Conservation (phyloP, 1,140 invertebrate species). For the Sinella curviseta region DNA sequence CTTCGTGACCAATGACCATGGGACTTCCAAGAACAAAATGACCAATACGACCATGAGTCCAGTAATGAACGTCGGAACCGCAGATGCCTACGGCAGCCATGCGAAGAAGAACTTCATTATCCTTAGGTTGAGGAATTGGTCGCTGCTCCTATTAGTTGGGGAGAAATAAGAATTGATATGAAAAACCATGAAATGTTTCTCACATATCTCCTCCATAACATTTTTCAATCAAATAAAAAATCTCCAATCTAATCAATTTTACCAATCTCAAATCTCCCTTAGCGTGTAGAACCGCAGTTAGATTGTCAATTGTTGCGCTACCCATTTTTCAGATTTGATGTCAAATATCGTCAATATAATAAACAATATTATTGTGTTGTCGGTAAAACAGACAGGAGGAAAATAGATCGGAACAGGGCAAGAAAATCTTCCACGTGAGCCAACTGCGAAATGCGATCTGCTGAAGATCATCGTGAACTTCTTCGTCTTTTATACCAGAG, state of each 20-base stretch:
- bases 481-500: too few relatives aligned
- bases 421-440: too few relatives aligned
- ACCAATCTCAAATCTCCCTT: conserved; percentile 77
- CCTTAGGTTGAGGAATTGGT: conserved; percentile 65
- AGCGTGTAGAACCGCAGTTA: conserved; percentile 75
- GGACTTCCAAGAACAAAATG: conserved; percentile 77
- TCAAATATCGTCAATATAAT: too few relatives aligned
- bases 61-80: conserved; percentile 93
- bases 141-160: conserved; percentile 77
- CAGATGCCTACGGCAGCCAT: conserved; percentile 94
- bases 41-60: conserved; percentile 77
- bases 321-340: too few relatives aligned
- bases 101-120: conserved; percentile 78
- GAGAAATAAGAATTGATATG: conserved; percentile 51
- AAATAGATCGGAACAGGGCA: too few relatives aligned
- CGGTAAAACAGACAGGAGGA: too few relatives aligned
- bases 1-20: conserved; percentile 89
- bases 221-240: too few relatives aligned
- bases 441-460: too few relatives aligned
- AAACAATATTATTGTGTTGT: too few relatives aligned
- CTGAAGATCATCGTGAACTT: too few relatives aligned
- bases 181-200: too few relatives aligned
- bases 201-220: too few relatives aligned
- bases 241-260: conserved; percentile 34
- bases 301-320: conserved; percentile 63